Conservation (phyloP, 2,797 vertebrate species). For the Acipenser oxyrinchus region DNA sequence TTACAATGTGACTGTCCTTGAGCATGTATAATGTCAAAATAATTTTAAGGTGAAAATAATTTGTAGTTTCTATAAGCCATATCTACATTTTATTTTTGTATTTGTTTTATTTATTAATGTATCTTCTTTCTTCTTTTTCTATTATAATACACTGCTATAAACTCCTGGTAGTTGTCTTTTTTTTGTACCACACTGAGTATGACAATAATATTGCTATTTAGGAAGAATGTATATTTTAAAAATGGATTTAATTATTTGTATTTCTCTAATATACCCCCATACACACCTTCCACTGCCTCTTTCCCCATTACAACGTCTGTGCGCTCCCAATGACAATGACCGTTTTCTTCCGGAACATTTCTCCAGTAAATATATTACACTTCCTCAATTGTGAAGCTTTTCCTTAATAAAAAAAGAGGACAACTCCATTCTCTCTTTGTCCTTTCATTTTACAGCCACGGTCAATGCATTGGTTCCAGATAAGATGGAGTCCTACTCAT, state of each 20-base stretch:
- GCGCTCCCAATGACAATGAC: neutral
- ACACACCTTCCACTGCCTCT: too few relatives aligned
- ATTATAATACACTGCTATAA: too few relatives aligned
- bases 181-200: too few relatives aligned
- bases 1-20: too few relatives aligned
- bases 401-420: neutral
- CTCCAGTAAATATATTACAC: neutral
- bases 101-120: too few relatives aligned
- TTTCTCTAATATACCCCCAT: neutral
- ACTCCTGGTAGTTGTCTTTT: too few relatives aligned
- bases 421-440: neutral
- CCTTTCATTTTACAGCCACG: neutral
- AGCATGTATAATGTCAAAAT: too few relatives aligned
- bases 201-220: constrained; percentile 26
- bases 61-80: too few relatives aligned
- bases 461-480: neutral
- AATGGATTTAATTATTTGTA: neutral
- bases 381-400: neutral
- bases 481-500: neutral
- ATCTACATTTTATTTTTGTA: too few relatives aligned
- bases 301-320: neutral
- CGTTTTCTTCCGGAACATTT: neutral
- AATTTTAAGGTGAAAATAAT: too few relatives aligned
- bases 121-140: too few relatives aligned
- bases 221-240: constrained; percentile 29